phyloP scores from a whole-genome alignment of 1,140 invertebrate species.

The Nasonia longicornis region DNA sequence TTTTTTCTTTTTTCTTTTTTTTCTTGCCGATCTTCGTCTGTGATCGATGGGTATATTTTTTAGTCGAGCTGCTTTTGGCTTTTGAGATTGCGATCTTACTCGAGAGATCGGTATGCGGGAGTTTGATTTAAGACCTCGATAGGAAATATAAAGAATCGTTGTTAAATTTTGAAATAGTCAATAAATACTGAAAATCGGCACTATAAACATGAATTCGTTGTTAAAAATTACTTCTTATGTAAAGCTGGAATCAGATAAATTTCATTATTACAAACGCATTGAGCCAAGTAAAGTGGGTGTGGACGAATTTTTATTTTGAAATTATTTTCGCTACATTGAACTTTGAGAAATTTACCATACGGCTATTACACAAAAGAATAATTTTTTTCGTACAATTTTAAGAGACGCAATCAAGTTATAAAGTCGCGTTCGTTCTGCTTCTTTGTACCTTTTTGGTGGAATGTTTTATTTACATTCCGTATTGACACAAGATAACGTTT shows the following conservation, averaged over 20 bases:
- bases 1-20: slow-evolving; percentile 24
- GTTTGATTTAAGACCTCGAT: neutral
- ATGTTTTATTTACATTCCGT: slow-evolving; percentile 25
- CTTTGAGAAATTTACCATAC: neutral
- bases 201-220: neutral
- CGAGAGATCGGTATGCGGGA: neutral
- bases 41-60: neutral
- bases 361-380: neutral
- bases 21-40: neutral
- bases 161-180: no score
- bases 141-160: no score
- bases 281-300: neutral
- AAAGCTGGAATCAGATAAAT: neutral
- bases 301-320: no score
- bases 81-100: neutral
- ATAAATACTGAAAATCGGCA: no score
- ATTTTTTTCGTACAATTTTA: neutral
- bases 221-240: neutral
- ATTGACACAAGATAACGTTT: slow-evolving; percentile 35
- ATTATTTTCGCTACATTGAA: neutral
- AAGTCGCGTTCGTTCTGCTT: slow-evolving; percentile 7
- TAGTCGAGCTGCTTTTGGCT: neutral
- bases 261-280: neutral
- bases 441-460: neutral
- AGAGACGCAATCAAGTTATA: neutral